These are phyloP conservation scores for Rapana venosa DNA, from an alignment of 2,888 invertebrate species.

Conservation along the genomic window DNA sequence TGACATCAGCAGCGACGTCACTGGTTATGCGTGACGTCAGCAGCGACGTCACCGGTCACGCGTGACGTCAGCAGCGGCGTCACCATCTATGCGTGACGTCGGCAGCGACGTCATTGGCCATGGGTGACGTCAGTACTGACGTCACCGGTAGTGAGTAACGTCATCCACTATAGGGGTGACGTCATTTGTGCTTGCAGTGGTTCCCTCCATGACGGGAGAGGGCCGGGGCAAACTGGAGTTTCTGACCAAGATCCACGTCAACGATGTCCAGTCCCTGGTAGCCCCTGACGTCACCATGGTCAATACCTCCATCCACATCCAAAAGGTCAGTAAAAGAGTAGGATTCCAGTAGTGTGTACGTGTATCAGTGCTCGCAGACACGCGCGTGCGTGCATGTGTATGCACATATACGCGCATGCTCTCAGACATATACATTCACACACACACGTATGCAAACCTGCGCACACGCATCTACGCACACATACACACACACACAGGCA, in stretches of 20 bases:
- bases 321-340: conserved; percentile 41
- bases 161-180: too few relatives aligned
- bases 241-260: conserved; percentile 48
- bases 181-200: conserved; percentile 47
- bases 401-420: not conserved
- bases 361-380: not conserved
- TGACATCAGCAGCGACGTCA: too few relatives aligned
- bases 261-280: not conserved
- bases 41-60: too few relatives aligned
- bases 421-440: not conserved
- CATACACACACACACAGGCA: too few relatives aligned
- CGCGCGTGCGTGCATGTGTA: not conserved
- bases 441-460: not conserved
- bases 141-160: too few relatives aligned
- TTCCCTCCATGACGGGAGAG: conserved; percentile 58
- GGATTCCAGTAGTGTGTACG: not conserved
- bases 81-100: not conserved
- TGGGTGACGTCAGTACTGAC: too few relatives aligned
- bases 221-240: conserved; percentile 55
- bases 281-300: conserved; percentile 42
- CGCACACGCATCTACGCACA: not conserved
- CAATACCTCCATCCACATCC: conserved; percentile 48
- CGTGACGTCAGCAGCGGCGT: not conserved
- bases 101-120: too few relatives aligned
- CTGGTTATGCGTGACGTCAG: too few relatives aligned